A percentile compares a stretch with the other conserved stretches of the same genome.
phyloP scores from a whole-genome alignment of 2,113 vertebrate species.

The Muscicapa adusta region DNA sequence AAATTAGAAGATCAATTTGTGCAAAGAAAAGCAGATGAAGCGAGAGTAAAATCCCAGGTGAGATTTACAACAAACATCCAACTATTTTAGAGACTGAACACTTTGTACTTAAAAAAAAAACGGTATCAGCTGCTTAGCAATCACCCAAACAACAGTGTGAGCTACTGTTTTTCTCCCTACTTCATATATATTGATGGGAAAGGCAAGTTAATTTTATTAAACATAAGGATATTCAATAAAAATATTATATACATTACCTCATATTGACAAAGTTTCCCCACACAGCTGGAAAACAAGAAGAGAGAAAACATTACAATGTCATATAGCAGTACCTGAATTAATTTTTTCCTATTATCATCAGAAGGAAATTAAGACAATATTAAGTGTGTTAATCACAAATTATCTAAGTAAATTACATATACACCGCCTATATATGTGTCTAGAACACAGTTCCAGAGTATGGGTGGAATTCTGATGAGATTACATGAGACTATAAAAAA shows the following conservation, averaged over 20 bases:
- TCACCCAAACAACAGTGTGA: not conserved
- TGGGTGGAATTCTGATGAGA: not conserved
- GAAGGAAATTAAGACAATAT: not conserved
- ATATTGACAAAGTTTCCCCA: constrained; percentile 83
- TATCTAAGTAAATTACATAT: not conserved
- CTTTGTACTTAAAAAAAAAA: not conserved
- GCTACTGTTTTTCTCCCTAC: not conserved
- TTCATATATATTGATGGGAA: not conserved
- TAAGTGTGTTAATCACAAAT: not conserved
- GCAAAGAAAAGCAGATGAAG: not conserved
- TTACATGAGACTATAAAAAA: not conserved
- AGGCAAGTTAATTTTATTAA: not conserved
- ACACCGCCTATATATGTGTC: not conserved
- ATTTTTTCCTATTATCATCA: not conserved
- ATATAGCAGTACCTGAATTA: not conserved
- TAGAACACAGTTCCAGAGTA: not conserved
- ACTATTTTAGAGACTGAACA: not conserved
- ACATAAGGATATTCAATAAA: not conserved
- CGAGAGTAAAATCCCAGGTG: not conserved
- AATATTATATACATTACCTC: constrained; percentile 73
- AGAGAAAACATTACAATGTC: not conserved
- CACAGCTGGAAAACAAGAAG: constrained; percentile 72
- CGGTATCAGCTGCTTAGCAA: not conserved
- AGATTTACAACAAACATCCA: not conserved
- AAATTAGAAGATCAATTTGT: not conserved